A percentile compares a stretch with the other conserved stretches of the same genome.
phyloP scores from a whole-genome alignment of 1,140 invertebrate genomes.

The Artemia franciscana region DNA sequence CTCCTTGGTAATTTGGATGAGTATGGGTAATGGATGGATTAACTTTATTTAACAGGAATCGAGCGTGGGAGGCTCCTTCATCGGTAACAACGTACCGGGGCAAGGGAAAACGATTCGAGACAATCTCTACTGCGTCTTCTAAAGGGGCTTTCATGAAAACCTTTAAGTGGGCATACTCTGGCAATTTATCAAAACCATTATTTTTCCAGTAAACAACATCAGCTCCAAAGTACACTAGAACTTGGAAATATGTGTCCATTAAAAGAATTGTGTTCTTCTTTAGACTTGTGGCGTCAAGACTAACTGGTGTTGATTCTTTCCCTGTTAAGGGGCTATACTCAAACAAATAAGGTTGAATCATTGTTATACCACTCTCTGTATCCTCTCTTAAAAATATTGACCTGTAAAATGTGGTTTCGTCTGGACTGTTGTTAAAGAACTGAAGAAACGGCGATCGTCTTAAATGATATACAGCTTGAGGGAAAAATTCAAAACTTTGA shows the following conservation, averaged over 20 bases:
- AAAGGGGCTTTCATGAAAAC: constrained; percentile 86
- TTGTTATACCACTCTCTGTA: constrained; percentile 76
- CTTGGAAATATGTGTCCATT: constrained; percentile 99
- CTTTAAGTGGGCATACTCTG: constrained; percentile 92
- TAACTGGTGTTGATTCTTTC: constrained; percentile 87
- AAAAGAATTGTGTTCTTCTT: constrained; percentile 88
- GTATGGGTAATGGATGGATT: constrained; percentile 99
- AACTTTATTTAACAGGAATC: constrained; percentile 95
- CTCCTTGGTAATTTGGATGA: no score
- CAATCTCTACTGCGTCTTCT: constrained; percentile 89
- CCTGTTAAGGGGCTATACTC: constrained; percentile 97
- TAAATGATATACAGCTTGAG: constrained; percentile 99
- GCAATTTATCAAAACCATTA: constrained; percentile 84
- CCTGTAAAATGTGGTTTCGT: constrained; percentile 98
- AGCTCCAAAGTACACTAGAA: constrained; percentile 97
- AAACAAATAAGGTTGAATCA: constrained; percentile 98
- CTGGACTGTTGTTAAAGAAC: constrained; percentile 99
- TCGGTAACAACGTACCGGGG: constrained; percentile 98
- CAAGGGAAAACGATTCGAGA: constrained; percentile 86
- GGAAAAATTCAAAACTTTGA: constrained; percentile 93
- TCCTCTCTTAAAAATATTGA: constrained; percentile 18
- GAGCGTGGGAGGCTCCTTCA: constrained; percentile 86
- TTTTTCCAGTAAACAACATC: constrained; percentile 45
- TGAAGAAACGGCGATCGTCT: constrained; percentile 95
- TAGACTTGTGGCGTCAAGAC: constrained; percentile 91